Conservation (phyloP, 2,888 invertebrate genomes). For the Dioctria linearis region DNA sequence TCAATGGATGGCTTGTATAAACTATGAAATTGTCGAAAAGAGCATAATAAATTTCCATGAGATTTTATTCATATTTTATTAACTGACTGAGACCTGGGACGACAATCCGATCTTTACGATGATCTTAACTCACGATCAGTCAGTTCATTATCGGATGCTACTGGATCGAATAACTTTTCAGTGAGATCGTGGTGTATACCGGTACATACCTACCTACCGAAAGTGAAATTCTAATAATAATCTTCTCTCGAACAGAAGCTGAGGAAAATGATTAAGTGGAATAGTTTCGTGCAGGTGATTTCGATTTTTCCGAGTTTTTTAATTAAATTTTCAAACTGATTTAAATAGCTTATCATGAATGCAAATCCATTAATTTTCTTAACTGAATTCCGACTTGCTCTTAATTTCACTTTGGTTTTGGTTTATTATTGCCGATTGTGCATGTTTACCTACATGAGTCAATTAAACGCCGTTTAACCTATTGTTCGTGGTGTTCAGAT, state of each 20-base stretch:
- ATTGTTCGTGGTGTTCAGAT: constrained; percentile 3
- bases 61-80: constrained; percentile 41
- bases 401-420: neutral
- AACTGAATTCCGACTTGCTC: constrained; percentile 13
- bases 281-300: constrained; percentile 43
- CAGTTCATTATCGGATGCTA: constrained; percentile 12
- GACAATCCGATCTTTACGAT: constrained; percentile 6
- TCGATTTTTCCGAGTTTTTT: constrained; percentile 20
- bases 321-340: constrained; percentile 32
- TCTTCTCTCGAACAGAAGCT: neutral
- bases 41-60: constrained; percentile 2
- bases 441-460: neutral
- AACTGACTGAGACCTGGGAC: neutral
- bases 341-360: constrained; percentile 20
- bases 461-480: constrained; percentile 20
- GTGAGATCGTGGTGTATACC: neutral
- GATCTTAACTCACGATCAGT: neutral
- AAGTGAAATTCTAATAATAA: constrained; percentile 23
- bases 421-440: neutral
- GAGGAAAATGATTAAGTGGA: constrained; percentile 41
- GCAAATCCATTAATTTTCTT: constrained; percentile 23
- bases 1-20: neutral
- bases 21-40: constrained; percentile 10
- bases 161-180: constrained; percentile 22
- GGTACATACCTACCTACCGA: constrained; percentile 27